Conservation (phyloP, 2,113 vertebrate species). For the Synchiropus splendidus region DNA sequence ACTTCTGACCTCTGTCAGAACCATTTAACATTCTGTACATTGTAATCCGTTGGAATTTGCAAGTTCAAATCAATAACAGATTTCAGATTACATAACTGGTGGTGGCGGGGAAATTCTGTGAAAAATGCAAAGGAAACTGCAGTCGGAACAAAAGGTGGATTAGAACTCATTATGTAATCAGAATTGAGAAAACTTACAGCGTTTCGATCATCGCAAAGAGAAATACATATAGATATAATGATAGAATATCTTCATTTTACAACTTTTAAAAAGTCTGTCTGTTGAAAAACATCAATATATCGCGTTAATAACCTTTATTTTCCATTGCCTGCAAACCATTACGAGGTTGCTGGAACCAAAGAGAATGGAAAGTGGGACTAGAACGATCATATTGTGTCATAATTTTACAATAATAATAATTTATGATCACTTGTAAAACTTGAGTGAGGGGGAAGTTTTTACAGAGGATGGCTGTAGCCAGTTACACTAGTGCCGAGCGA, state of each 20-base stretch:
- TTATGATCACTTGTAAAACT: conserved; percentile 34
- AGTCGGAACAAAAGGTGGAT: conserved; percentile 23
- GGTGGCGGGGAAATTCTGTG: too few relatives aligned
- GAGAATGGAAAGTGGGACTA: too few relatives aligned
- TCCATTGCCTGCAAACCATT: too few relatives aligned
- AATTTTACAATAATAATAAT: conserved; percentile 17
- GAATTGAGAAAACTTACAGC: too few relatives aligned
- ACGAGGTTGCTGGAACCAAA: too few relatives aligned
- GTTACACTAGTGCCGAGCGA: conserved; percentile 13
- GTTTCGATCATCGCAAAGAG: too few relatives aligned
- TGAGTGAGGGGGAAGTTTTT: conserved; percentile 20
- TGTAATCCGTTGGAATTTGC: conserved; percentile 18
- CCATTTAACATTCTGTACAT: conserved; percentile 5
- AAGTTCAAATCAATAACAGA: conserved; percentile 15
- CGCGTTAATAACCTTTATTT: too few relatives aligned
- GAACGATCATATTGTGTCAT: background rate
- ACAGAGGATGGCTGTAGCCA: conserved; percentile 29
- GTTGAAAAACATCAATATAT: too few relatives aligned
- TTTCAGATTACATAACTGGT: conserved; percentile 35
- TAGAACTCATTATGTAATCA: conserved; percentile 24
- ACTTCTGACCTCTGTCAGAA: conserved; percentile 15
- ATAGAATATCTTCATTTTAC: too few relatives aligned
- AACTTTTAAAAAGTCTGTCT: too few relatives aligned
- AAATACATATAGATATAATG: too few relatives aligned
- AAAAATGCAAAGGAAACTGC: conserved; percentile 16